Evolutionary conservation across 2,888 invertebrate species (phyloP).

Genomic region (Stenurella melanura): DNA sequence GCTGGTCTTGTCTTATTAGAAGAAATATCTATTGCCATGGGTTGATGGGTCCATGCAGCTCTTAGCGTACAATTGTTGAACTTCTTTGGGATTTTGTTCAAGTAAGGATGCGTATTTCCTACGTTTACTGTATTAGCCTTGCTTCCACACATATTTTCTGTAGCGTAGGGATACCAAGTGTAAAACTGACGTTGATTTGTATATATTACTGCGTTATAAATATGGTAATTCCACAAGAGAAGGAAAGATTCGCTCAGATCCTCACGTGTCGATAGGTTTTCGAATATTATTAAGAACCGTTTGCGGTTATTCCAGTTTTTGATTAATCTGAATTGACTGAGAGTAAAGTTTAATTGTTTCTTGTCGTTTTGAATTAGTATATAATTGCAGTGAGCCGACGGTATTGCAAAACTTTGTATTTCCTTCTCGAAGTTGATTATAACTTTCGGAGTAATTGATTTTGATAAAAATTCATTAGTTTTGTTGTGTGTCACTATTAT

Average conservation of each 20-base stretch:
- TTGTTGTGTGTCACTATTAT: too few species aligned
- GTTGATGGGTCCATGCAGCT: background rate
- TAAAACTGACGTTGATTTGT: background rate
- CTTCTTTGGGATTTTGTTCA: background rate
- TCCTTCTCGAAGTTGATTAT: too few species aligned
- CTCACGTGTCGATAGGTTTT: background rate
- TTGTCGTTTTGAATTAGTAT: too few species aligned
- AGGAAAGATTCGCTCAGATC: background rate
- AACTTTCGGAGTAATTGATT: too few species aligned
- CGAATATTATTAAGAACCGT: too few species aligned
- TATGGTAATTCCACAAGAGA: background rate
- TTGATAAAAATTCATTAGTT: too few species aligned
- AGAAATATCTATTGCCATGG: background rate
- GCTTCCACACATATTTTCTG: background rate
- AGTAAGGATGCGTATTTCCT: background rate
- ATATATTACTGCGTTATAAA: constrained; percentile 6
- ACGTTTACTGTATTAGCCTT: background rate
- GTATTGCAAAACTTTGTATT: too few species aligned
- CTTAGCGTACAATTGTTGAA: background rate
- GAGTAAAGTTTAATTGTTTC: too few species aligned
- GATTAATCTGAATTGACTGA: too few species aligned
- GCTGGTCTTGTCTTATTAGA: constrained; percentile 1
- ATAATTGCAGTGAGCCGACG: too few species aligned
- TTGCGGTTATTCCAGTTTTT: too few species aligned
- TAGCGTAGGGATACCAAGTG: constrained; percentile 10